Evolutionary conservation across 2,797 vertebrate species (phyloP).

Genomic region (Choloepus didactylus): DNA sequence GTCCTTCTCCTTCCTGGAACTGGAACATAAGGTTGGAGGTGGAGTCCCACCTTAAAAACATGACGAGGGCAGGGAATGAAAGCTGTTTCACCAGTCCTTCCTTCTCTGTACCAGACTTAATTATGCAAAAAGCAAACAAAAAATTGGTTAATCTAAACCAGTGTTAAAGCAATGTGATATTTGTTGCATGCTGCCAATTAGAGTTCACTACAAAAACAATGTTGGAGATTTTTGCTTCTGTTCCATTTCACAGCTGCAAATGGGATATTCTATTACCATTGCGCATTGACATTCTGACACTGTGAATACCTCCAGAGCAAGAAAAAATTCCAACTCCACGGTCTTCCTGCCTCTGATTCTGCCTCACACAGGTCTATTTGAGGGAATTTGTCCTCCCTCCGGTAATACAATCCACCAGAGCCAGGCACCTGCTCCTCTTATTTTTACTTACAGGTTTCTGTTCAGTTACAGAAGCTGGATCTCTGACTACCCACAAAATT

Average conservation of each 20-base stretch:
- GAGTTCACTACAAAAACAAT: background rate
- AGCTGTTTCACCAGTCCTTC: background rate
- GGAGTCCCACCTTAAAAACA: background rate
- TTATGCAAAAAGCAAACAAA: background rate
- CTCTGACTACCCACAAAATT: background rate
- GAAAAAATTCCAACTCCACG: background rate
- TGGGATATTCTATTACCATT: background rate
- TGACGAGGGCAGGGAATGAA: background rate
- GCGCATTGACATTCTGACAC: background rate
- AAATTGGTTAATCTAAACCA: too few relatives aligned
- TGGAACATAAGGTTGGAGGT: background rate
- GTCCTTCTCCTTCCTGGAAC: background rate
- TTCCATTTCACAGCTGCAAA: background rate
- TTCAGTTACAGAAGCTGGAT: too few relatives aligned
- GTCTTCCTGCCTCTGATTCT: background rate
- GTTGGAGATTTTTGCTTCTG: background rate
- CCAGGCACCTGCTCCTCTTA: too few relatives aligned
- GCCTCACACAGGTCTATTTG: background rate
- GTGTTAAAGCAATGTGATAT: too few relatives aligned
- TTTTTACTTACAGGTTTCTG: background rate
- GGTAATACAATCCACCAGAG: rapidly evolving
- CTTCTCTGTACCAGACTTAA: background rate
- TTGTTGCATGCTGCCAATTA: background rate
- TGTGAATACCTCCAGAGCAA: background rate
- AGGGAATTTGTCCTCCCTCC: background rate